Percentiles rank a stretch among this genome's conserved stretches.
phyloP scores from a whole-genome alignment of 2,888 invertebrate species.

The Phyto melanocephala region DNA sequence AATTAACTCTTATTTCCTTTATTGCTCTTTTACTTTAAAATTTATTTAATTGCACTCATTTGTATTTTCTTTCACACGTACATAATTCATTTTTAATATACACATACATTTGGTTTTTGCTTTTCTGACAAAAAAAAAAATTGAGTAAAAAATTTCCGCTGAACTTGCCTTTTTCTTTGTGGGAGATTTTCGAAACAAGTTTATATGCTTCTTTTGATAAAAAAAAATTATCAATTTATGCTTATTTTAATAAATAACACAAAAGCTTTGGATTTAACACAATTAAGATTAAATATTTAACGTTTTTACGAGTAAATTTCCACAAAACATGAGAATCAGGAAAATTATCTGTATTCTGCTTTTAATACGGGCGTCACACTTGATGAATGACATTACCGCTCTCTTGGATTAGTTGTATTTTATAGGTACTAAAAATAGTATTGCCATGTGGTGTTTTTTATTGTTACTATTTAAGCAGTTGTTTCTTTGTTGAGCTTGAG shows the following conservation, averaged over 20 bases:
- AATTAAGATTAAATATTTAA: constrained; percentile 44
- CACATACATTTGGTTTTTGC: constrained; percentile 28
- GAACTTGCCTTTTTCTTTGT: constrained; percentile 56
- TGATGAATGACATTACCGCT: too few relatives aligned
- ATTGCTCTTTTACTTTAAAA: neutral
- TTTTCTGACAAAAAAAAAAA: constrained; percentile 35
- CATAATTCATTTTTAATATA: constrained; percentile 24
- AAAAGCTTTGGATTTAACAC: constrained; percentile 28
- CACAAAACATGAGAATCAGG: constrained; percentile 55
- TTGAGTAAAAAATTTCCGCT: constrained; percentile 51
- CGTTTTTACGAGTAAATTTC: constrained; percentile 46
- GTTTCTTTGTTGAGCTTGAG: too few relatives aligned
- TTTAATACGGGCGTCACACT: constrained; percentile 62
- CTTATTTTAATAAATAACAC: constrained; percentile 48
- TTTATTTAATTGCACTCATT: constrained; percentile 31
- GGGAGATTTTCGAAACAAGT: neutral
- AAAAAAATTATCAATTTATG: constrained; percentile 35
- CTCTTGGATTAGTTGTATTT: too few relatives aligned
- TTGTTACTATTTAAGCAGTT: too few relatives aligned
- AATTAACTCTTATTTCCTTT: constrained; percentile 36
- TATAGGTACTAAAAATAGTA: too few relatives aligned
- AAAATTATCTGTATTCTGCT: constrained; percentile 61
- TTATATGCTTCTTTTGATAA: constrained; percentile 54
- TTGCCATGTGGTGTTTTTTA: too few relatives aligned
- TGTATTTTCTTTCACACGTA: neutral